Evolutionary conservation across 2,113 vertebrate genomes (phyloP).

Genomic region (Tinamus guttatus): DNA sequence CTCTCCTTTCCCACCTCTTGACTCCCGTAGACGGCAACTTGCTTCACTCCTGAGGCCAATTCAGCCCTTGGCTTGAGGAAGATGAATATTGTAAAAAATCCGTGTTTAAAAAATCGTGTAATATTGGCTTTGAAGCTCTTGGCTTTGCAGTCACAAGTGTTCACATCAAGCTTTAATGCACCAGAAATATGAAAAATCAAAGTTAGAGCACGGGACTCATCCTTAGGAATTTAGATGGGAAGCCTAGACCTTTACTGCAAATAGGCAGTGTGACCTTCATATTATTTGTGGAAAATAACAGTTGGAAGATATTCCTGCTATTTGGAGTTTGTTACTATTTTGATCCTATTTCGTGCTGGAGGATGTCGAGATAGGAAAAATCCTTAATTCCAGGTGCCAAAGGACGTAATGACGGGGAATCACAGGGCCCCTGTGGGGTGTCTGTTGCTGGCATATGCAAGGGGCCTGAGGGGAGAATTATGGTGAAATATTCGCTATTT

Average conservation of each 20-base stretch:
- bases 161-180: neutral
- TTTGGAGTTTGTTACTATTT: neutral
- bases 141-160: neutral
- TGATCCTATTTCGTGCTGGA: neutral
- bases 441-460: rapidly evolving
- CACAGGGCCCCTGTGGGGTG: neutral
- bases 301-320: neutral
- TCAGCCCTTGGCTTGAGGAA: neutral
- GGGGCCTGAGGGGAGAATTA: neutral
- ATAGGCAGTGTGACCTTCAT: neutral
- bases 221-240: neutral
- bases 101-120: neutral
- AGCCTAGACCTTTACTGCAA: neutral
- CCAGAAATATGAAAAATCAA: neutral
- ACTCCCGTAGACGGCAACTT: neutral
- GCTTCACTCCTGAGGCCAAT: neutral
- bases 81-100: neutral
- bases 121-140: neutral
- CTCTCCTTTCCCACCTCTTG: neutral
- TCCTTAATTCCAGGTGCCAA: neutral
- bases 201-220: neutral
- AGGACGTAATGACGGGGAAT: neutral
- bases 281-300: neutral
- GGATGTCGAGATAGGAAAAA: neutral
- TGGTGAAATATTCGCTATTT: neutral